Evolutionary conservation across 2,797 vertebrate genomes (phyloP), one percentile per base, ranked within the genome.

Genomic region (Protonibea diacanthus): DNA sequence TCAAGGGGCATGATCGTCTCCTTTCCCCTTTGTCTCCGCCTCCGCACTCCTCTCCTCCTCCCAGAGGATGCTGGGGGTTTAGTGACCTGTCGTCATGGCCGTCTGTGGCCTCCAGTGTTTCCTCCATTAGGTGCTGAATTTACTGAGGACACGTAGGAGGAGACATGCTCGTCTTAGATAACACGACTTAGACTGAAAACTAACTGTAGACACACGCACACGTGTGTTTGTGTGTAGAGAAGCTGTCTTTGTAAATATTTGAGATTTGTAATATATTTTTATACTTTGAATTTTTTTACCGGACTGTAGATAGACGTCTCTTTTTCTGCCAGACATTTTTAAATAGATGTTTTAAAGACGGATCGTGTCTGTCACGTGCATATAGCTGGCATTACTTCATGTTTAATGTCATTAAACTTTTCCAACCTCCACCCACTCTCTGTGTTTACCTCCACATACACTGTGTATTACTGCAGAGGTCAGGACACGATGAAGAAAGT

Each of bases 251-350:
- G 97, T 99, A 99, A 96, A 98, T 99, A 98, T 90, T 94, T 94
- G 95, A 99, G 97, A 98, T 98, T 97, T 98, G 97, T 99, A 99
- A 99, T 99, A 98, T 99, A 99, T 99, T 99, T 99, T 99, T 95
- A 87, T 95, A 95, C 93, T 90, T 89, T 76, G 74, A 81, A 85
- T 90, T 91, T 91, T 91, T 88, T 89, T 92, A 92, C 89, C 88
- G 87, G 88, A 90, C 71, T 94, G 92, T 94, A 94, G 93, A 93
- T 93, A 89, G 90, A 75, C 73, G 80, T 86, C 73, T 60, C 82
- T 80, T 88, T 90, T 84, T 72, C 74, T 82, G 77, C 74, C 80
- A 76, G 73, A 86, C 72, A 33, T 82, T 86, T 84, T 86, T 53
- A 78, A 81, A 88, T 86, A 82, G 71, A 89, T 81, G 64, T 86